Evolutionary conservation across 2,888 invertebrate genomes (phyloP), one percentile per base, ranked within the genome.

Genomic region (Dasysyrphus albostriatus): DNA sequence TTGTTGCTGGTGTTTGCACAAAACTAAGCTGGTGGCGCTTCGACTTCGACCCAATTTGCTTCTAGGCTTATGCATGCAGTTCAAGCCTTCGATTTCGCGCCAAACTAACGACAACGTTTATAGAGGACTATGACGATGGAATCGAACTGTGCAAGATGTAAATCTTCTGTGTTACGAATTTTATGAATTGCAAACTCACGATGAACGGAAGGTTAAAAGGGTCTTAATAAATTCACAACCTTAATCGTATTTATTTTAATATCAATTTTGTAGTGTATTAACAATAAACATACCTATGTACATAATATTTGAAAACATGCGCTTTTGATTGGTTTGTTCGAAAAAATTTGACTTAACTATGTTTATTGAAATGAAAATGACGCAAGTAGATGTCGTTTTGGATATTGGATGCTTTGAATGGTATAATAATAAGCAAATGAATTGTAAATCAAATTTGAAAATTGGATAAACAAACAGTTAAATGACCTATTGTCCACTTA

Each of bases 161-260:
- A 81, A 84, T 84, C 80, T 49, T 16, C 37, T 54, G 39, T 61
- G 39, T 59, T 51, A 58, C 49, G 56, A 79, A 63, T 83, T 51
- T 37, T 58, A 61, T 54, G 56, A 84, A 80, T 84, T 44, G 63
- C 65, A 19, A 70, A 75, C 34, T 75, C 79, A 84, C 67, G 58
- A 47, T 32, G 39, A 81, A 81, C 72, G 76, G 72, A 77, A 82
- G 82, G 85, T 85, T 77, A 77, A 85, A 85, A 85, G 84, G 84
- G 76, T 85, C 73, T 85, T 77, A 73, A 82, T 74, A 73, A 77
- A 85, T 63, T 82, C 69, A 47, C 29, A 54, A 49, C 47, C 67
- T 77, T 39, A 39, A n/a, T n/a, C 37, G 9, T 37, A 14, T 24
- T 14, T 47, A n/a, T 69, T n/a, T 49, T 34, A 54, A 54, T 54